Conservation (phyloP, 2,797 vertebrate genomes). For the Neostethus bicornis region DNA sequence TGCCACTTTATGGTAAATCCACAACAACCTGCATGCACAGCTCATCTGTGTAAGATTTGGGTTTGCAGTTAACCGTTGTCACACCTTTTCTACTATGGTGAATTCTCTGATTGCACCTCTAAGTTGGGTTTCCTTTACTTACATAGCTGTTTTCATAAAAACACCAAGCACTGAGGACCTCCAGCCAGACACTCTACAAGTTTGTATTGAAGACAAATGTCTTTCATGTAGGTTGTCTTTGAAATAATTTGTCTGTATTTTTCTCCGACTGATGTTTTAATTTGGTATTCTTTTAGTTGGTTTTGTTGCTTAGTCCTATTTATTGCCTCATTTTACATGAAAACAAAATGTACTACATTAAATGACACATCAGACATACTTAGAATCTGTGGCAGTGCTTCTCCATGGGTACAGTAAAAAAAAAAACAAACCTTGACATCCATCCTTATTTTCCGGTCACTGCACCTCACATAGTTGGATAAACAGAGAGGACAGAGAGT, state of each 20-base stretch:
- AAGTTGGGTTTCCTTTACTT: constrained; percentile 8
- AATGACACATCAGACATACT: not conserved
- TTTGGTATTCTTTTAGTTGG: not conserved
- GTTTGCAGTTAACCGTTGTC: not conserved
- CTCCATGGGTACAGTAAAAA: not conserved
- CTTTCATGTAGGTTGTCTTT: not conserved
- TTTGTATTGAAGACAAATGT: constrained; percentile 15
- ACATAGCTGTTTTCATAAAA: constrained; percentile 38
- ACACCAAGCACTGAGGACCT: not conserved
- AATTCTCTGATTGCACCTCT: constrained; percentile 21
- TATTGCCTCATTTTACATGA: not conserved
- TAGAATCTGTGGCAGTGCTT: not conserved
- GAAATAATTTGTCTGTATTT: not conserved
- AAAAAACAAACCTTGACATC: constrained; percentile 1
- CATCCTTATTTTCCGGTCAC: constrained; percentile 40
- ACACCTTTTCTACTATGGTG: constrained; percentile 4
- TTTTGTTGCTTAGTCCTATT: no score
- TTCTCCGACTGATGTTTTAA: not conserved
- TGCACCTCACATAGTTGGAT: constrained; percentile 50
- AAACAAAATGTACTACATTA: not conserved
- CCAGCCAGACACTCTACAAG: constrained; percentile 4
- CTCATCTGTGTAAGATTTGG: not conserved
- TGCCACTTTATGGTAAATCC: not conserved
- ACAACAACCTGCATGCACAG: constrained; percentile 3
- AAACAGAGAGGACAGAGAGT: constrained; percentile 50